A percentile compares a stretch with the other conserved stretches of the same genome.
These are phyloP conservation scores for Mycteria americana DNA, from an alignment of 2,797 vertebrate genomes.

Conservation along the genomic window DNA sequence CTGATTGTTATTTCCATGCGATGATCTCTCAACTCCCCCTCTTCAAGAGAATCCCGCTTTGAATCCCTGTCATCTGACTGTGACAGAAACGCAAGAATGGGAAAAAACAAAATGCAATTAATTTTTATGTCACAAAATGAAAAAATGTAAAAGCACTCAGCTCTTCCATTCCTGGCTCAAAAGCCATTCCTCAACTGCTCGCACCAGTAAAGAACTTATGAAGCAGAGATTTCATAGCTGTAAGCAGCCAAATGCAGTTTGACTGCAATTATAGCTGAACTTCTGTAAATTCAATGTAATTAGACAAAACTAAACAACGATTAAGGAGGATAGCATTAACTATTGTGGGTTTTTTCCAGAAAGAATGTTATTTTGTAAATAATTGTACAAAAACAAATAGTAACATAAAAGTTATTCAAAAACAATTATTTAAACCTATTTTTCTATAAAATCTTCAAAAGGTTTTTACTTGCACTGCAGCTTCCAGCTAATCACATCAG, in stretches of 20 bases:
- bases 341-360: fast-evolving
- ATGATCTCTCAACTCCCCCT: slow-evolving; percentile 97
- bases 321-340: neutral
- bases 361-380: neutral
- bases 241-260: neutral
- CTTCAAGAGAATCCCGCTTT: slow-evolving; percentile 96
- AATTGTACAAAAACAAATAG: neutral
- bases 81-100: fast-evolving
- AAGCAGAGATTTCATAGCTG: neutral
- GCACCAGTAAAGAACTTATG: neutral
- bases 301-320: neutral
- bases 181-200: neutral
- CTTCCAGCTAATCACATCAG: neutral
- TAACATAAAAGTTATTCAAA: neutral
- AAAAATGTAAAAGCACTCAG: neutral
- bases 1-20: slow-evolving; percentile 99
- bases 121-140: neutral
- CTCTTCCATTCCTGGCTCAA: neutral
- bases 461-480: neutral
- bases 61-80: slow-evolving; percentile 98
- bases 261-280: neutral
- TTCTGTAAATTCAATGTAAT: neutral
- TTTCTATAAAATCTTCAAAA: neutral
- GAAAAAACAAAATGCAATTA: neutral
- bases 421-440: neutral